Evolutionary conservation across 2,797 vertebrate genomes (phyloP).

Genomic region (Leptatherina wallacei): DNA sequence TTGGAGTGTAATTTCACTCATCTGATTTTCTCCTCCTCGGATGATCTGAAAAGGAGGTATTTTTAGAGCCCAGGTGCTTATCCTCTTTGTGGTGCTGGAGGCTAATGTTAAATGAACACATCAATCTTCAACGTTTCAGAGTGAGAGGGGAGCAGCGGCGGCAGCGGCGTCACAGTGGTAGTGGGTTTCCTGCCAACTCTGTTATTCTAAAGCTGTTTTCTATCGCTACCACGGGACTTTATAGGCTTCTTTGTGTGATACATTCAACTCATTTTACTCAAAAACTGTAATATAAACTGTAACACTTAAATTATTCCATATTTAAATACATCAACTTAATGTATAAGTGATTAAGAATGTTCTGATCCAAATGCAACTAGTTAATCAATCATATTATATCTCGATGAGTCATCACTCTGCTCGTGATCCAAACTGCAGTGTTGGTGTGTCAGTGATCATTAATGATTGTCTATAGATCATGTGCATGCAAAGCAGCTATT

Average conservation of each 20-base stretch:
- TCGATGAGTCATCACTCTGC: conserved; percentile 44
- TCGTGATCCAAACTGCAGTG: conserved; percentile 36
- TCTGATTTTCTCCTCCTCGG: conserved; percentile 76
- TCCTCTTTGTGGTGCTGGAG: conserved; percentile 77
- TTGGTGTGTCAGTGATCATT: conserved; percentile 45
- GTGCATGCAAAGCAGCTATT: conserved; percentile 37
- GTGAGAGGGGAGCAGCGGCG: conserved; percentile 49
- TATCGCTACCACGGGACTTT: conserved; percentile 43
- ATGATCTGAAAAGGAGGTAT: conserved; percentile 75
- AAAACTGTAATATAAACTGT: conserved; percentile 25
- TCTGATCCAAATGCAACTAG: conserved; percentile 43
- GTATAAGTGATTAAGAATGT: conserved; percentile 50
- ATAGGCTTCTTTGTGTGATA: conserved; percentile 52
- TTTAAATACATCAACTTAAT: conserved; percentile 41
- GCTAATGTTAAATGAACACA: conserved; percentile 82
- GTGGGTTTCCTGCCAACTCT: conserved; percentile 64
- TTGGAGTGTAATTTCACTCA: conserved; percentile 79
- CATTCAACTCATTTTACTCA: conserved; percentile 46
- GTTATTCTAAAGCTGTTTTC: conserved; percentile 60
- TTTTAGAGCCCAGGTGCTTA: conserved; percentile 80
- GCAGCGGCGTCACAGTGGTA: conserved; percentile 45
- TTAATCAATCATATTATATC: conserved; percentile 50
- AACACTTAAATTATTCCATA: conserved; percentile 13
- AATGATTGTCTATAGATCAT: conserved; percentile 51
- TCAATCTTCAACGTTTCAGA: conserved; percentile 77